Percentiles rank a stretch among this genome's conserved stretches.
phyloP scores from a whole-genome alignment of 2,797 vertebrate genomes.

The Cirrhinus mrigala region DNA sequence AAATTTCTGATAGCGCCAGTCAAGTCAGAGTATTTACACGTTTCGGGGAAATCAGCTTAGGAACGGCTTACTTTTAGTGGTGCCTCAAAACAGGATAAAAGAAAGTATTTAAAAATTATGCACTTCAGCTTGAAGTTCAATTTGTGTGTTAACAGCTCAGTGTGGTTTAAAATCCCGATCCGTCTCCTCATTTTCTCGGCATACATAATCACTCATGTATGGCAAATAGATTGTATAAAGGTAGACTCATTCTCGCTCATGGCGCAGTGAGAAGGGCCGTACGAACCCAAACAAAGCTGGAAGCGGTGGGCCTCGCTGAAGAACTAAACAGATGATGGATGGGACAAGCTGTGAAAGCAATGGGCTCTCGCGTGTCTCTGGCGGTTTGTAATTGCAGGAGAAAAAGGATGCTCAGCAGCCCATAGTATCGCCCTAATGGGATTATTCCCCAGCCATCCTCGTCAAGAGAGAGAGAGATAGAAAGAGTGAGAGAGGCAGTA shows the following conservation, averaged over 20 bases:
- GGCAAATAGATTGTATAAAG: slow-evolving; percentile 51
- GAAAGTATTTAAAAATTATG: slow-evolving; percentile 9
- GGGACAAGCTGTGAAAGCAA: slow-evolving; percentile 86
- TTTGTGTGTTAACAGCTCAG: slow-evolving; percentile 36
- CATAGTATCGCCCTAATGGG: slow-evolving; percentile 93
- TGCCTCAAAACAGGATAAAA: slow-evolving; percentile 11
- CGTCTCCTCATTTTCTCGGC: slow-evolving; percentile 33
- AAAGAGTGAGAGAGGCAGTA: slow-evolving; percentile 68
- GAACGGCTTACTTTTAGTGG: not conserved
- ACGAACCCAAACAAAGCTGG: slow-evolving; percentile 63
- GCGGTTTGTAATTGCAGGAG: slow-evolving; percentile 95
- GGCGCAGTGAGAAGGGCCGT: slow-evolving; percentile 37
- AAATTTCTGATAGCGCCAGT: not conserved
- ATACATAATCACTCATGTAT: slow-evolving; percentile 50
- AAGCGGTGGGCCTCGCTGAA: slow-evolving; percentile 75
- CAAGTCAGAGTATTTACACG: not conserved
- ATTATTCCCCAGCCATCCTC: slow-evolving; percentile 90
- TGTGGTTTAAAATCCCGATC: slow-evolving; percentile 25
- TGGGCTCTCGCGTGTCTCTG: slow-evolving; percentile 86
- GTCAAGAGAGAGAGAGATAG: slow-evolving; percentile 73
- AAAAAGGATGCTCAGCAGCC: slow-evolving; percentile 92
- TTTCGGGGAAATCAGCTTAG: not conserved
- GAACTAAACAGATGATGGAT: slow-evolving; percentile 91
- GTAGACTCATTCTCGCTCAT: slow-evolving; percentile 47
- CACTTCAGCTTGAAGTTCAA: slow-evolving; percentile 11